Conservation (phyloP, 2,797 vertebrate species). For the Rhynchonycteris naso region DNA sequence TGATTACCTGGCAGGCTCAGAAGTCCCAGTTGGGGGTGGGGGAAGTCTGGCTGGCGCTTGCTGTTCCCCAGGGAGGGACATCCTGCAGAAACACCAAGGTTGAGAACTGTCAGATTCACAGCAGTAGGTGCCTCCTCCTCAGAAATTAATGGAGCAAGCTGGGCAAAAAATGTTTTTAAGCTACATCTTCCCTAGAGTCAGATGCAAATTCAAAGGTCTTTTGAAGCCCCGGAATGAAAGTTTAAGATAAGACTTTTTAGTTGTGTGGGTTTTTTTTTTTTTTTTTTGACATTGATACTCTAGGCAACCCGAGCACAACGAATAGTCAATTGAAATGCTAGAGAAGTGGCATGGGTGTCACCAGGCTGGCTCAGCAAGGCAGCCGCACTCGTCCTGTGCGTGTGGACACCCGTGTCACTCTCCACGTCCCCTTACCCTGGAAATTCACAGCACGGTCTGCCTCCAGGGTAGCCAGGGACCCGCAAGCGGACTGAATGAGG, state of each 20-base stretch:
- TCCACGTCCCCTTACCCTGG: neutral
- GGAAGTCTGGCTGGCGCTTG: slow-evolving; percentile 85
- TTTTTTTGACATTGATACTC: slow-evolving; percentile 87
- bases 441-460: neutral
- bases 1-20: slow-evolving; percentile 87
- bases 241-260: slow-evolving; percentile 89
- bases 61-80: slow-evolving; percentile 88
- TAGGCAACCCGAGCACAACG: slow-evolving; percentile 81
- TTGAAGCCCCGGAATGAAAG: slow-evolving; percentile 90
- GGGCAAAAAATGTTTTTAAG: slow-evolving; percentile 89
- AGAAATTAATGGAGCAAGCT: slow-evolving; percentile 91
- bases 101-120: slow-evolving; percentile 91
- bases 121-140: slow-evolving; percentile 89
- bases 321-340: slow-evolving; percentile 84
- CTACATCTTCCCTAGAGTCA: slow-evolving; percentile 90
- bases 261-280: neutral
- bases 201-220: slow-evolving; percentile 91
- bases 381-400: neutral
- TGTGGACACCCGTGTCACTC: neutral
- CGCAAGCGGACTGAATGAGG: neutral
- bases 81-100: slow-evolving; percentile 90
- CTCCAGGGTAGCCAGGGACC: slow-evolving; percentile 17
- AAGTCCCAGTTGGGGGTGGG: slow-evolving; percentile 75
- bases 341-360: slow-evolving; percentile 77
- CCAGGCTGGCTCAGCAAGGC: slow-evolving; percentile 63